phyloP scores from a whole-genome alignment of 2,113 vertebrate species.

The Erinaceus europaeus region DNA sequence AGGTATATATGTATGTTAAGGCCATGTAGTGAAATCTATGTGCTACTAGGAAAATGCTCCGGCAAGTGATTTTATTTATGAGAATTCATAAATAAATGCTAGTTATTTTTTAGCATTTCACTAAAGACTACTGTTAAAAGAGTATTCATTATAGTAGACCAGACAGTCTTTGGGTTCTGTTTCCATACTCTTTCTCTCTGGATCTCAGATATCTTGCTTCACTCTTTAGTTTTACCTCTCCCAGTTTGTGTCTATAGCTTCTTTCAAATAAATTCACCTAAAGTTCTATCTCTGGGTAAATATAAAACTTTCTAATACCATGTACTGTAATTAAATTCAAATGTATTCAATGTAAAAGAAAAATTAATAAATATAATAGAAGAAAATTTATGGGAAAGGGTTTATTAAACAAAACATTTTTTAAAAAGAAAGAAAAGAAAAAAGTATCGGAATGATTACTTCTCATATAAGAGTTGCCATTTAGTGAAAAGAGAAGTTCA shows the following conservation, averaged over 20 bases:
- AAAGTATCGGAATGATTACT: not conserved
- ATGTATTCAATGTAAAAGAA: not conserved
- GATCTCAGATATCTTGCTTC: not conserved
- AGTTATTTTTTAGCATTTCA: not conserved
- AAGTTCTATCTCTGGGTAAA: not conserved
- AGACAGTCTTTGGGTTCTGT: not conserved
- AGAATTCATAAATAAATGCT: not conserved
- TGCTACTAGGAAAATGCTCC: conserved; percentile 36
- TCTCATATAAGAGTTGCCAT: not conserved
- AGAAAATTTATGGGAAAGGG: not conserved
- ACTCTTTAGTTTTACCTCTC: not conserved
- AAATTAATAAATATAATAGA: not conserved
- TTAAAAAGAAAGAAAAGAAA: not conserved
- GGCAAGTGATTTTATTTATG: not conserved
- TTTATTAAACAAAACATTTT: not conserved
- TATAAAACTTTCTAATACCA: not conserved
- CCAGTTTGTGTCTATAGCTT: not conserved
- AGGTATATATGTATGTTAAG: conserved; percentile 31
- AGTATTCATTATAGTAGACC: not conserved
- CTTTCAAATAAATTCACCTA: not conserved
- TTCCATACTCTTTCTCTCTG: not conserved
- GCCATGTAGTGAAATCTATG: not conserved
- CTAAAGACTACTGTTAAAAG: not conserved
- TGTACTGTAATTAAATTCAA: not conserved
- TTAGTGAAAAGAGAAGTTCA: not conserved